Conservation (phyloP, 1,140 invertebrate species). For the Lucilia sericata region DNA sequence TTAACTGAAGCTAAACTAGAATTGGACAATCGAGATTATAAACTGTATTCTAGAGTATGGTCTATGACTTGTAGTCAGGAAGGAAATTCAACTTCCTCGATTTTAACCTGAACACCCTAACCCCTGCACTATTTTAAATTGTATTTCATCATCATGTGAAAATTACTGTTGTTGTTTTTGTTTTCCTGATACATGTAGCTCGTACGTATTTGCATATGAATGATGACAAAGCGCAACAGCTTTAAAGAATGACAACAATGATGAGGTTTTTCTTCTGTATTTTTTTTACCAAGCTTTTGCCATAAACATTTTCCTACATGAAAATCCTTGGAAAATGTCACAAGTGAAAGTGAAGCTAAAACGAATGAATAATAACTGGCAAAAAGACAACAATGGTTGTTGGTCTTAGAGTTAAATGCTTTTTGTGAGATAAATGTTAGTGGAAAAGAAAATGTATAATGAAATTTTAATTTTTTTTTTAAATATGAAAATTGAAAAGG, state of each 20-base stretch:
- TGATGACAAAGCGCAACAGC: conserved; percentile 19
- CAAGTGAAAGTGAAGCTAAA: neutral
- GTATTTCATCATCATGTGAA: neutral
- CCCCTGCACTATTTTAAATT: neutral
- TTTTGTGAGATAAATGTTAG: neutral
- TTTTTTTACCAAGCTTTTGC: neutral
- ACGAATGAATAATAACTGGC: no score
- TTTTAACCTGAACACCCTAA: neutral
- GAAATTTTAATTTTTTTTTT: no score
- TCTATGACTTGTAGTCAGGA: no score
- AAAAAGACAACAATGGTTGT: neutral
- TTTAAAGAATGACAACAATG: neutral
- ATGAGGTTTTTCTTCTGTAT: neutral
- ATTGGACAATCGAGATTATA: no score
- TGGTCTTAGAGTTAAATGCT: neutral
- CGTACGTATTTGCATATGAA: neutral
- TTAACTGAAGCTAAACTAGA: no score
- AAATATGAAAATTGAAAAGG: no score
- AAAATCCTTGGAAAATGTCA: conserved; percentile 16
- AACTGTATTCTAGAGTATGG: no score
- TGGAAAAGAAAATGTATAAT: neutral
- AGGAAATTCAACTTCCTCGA: no score
- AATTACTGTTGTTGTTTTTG: neutral
- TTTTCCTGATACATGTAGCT: neutral
- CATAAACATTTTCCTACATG: neutral